These are phyloP conservation scores for Trichomalopsis sarcophagae DNA, from an alignment of 1,140 invertebrate genomes.

Conservation along the genomic window DNA sequence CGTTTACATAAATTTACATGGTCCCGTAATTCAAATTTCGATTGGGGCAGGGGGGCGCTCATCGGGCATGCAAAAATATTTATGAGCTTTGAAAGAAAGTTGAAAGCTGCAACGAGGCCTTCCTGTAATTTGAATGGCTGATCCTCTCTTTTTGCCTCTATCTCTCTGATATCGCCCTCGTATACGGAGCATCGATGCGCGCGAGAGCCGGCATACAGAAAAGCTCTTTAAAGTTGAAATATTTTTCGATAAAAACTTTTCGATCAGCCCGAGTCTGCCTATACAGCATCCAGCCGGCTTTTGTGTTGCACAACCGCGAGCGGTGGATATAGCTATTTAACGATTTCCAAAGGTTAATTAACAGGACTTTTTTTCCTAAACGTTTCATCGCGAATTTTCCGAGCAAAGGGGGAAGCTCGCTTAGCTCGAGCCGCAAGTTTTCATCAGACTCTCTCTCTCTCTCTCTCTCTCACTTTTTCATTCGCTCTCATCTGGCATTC, in stretches of 20 bases:
- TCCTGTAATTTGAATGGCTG: not conserved
- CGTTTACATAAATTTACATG: conserved; percentile 39
- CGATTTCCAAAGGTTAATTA: too few relatives aligned
- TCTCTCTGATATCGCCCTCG: too few relatives aligned
- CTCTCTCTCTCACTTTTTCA: not conserved
- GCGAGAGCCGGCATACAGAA: not conserved
- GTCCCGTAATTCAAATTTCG: conserved; percentile 26
- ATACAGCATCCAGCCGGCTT: too few relatives aligned
- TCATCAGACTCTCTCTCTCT: not conserved
- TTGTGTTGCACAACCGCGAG: too few relatives aligned
- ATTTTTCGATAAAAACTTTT: not conserved
- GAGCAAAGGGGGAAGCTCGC: not conserved
- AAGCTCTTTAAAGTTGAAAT: not conserved
- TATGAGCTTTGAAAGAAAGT: conserved; percentile 37
- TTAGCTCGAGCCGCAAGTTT: conserved; percentile 5
- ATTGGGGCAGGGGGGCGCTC: not conserved
- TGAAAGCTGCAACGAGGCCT: not conserved
- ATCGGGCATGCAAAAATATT: conserved; percentile 42
- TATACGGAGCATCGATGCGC: too few relatives aligned
- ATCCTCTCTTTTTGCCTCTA: not conserved
- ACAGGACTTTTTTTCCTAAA: too few relatives aligned
- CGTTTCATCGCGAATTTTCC: too few relatives aligned
- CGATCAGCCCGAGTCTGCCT: too few relatives aligned
- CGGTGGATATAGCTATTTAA: too few relatives aligned
- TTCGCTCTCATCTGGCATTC: not conserved